Conservation (phyloP, 2,888 invertebrate genomes). For the Stenchaetothrips biformis region DNA sequence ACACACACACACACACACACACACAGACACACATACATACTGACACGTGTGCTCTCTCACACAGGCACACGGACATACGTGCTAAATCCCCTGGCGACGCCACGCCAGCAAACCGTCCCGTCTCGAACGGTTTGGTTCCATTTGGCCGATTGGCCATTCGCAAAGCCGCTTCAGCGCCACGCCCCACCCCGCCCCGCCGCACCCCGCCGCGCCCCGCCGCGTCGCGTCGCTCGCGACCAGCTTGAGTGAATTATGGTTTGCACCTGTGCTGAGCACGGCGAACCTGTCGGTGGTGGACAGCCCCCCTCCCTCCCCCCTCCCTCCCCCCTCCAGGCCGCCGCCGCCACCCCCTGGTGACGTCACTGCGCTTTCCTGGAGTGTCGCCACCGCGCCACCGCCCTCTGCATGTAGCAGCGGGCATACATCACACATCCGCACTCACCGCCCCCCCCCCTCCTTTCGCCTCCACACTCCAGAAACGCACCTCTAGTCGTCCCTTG, state of each 20-base stretch:
- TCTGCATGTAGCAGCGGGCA: too few species aligned
- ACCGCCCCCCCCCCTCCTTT: too few species aligned
- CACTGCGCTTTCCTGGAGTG: too few species aligned
- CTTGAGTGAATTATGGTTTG: conserved; percentile 16
- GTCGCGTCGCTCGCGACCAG: background rate
- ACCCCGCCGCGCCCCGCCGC: too few species aligned
- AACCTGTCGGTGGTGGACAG: background rate
- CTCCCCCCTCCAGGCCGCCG: too few species aligned
- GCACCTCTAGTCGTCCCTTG: too few species aligned
- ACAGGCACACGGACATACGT: background rate
- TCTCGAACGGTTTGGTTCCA: conserved; percentile 15
- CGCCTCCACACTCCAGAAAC: too few species aligned
- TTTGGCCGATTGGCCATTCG: conserved; percentile 20
- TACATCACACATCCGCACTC: too few species aligned
- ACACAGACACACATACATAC: background rate
- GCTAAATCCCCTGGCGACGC: conserved; percentile 25
- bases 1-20: background rate
- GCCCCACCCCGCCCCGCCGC: too few species aligned
- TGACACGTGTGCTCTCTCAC: background rate
- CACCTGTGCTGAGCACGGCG: conserved; percentile 11
- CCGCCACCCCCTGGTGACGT: too few species aligned
- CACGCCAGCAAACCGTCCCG: conserved; percentile 14
- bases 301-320: too few species aligned
- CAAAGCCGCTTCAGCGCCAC: background rate
- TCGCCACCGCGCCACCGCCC: too few species aligned